Evolutionary conservation across 2,113 vertebrate genomes (phyloP).

Genomic region (Rhadina sibilatrix): DNA sequence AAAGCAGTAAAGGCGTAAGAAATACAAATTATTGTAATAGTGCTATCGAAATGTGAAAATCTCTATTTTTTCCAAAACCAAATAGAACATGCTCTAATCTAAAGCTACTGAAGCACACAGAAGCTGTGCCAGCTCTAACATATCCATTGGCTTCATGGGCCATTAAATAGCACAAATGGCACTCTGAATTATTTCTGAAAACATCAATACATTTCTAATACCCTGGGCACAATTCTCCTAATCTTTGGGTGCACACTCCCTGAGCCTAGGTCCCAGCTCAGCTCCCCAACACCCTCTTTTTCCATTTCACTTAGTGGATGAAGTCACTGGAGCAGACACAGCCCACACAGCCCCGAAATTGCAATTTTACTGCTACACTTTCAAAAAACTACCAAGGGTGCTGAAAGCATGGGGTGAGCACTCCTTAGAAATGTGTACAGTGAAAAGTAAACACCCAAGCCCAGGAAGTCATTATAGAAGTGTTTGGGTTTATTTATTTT

Average conservation of each 20-base stretch:
- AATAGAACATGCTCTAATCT: not conserved
- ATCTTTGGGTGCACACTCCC: not conserved
- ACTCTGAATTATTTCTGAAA: constrained; percentile 19
- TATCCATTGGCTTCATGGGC: not conserved
- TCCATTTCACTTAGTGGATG: not conserved
- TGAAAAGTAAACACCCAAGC: not conserved
- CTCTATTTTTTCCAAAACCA: not conserved
- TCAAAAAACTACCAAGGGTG: not conserved
- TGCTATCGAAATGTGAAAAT: not conserved
- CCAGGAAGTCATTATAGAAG: not conserved
- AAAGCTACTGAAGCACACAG: constrained; percentile 46
- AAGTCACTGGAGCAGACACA: not conserved
- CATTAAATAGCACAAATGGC: constrained; percentile 36
- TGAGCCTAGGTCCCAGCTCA: not conserved
- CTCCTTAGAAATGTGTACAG: not conserved
- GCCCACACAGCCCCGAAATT: not conserved
- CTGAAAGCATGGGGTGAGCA: not conserved
- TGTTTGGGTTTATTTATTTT: not conserved
- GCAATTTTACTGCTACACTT: not conserved
- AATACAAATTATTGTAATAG: not conserved
- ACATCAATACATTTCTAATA: not conserved
- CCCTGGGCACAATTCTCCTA: not conserved
- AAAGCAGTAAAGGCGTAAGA: not conserved
- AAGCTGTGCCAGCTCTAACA: not conserved
- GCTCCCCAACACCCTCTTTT: not conserved